Conservation (phyloP, 2,113 vertebrate species). For the Leptocoma aspasia region DNA sequence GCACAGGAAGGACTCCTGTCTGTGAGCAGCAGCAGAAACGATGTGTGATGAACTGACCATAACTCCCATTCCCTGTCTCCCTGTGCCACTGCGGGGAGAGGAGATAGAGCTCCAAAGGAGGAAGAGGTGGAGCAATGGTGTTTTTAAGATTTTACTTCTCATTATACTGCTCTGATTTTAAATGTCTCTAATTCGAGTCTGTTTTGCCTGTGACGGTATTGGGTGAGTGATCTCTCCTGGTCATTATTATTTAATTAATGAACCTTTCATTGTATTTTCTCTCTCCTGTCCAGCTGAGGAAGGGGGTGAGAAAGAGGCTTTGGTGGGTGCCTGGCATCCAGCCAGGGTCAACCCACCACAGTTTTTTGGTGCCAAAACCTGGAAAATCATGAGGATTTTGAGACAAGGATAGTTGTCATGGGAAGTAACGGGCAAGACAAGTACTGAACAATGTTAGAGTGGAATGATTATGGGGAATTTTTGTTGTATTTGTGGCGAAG, state of each 20-base stretch:
- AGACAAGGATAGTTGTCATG: neutral
- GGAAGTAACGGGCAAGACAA: fast-evolving
- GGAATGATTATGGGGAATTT: neutral
- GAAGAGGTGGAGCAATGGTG: too few species aligned
- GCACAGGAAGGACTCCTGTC: neutral
- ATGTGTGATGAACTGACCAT: neutral
- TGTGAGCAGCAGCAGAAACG: neutral
- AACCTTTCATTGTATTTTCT: neutral
- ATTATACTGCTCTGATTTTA: neutral
- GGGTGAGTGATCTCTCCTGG: neutral
- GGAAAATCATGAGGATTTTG: neutral
- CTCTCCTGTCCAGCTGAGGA: neutral
- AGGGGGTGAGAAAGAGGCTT: neutral
- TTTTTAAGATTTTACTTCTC: neutral
- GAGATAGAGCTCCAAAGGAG: neutral
- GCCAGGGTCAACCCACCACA: too few species aligned
- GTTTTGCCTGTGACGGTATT: fast-evolving
- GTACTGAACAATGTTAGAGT: neutral
- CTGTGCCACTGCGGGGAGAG: neutral
- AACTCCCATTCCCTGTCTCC: neutral
- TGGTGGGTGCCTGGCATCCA: neutral
- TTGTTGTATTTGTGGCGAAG: neutral
- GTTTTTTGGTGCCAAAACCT: neutral
- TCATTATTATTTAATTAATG: neutral
- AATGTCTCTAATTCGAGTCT: neutral